Evolutionary conservation across 2,888 invertebrate genomes (phyloP).

Genomic region (Nephrotoma guestfalica): DNA sequence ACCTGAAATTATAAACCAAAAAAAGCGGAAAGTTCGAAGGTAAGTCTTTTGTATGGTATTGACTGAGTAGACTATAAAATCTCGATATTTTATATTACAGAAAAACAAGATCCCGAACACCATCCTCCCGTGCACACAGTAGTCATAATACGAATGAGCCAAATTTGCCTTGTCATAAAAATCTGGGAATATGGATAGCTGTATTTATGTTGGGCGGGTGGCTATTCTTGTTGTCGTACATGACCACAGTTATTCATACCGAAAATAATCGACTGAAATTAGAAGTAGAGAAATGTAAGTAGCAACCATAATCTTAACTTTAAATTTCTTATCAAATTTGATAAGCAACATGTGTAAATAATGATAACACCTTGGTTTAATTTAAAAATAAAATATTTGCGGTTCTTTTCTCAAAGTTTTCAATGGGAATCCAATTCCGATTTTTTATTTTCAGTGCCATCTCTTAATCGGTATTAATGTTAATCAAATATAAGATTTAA

Average conservation of each 20-base stretch:
- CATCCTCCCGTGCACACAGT: constrained; percentile 4
- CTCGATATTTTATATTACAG: constrained; percentile 5
- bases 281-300: constrained; percentile 13
- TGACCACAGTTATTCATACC: constrained; percentile 14
- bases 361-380: constrained; percentile 2
- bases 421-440: neutral
- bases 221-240: constrained; percentile 15
- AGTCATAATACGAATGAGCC: constrained; percentile 10
- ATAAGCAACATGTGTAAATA: neutral
- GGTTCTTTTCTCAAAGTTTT: neutral
- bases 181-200: constrained; percentile 14
- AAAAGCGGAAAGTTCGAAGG: constrained; percentile 14
- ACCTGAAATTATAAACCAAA: constrained; percentile 13
- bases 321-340: neutral
- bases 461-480: neutral
- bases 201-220: constrained; percentile 14
- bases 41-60: neutral
- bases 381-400: neutral
- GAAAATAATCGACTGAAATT: constrained; percentile 13
- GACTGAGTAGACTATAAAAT: neutral
- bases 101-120: constrained; percentile 12
- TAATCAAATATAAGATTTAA: neutral
- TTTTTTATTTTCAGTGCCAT: neutral
- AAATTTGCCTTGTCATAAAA: constrained; percentile 11
- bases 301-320: neutral